Evolutionary conservation across 2,113 vertebrate genomes (phyloP), one percentile per base, ranked within the genome.

Genomic region (Sinosuthora webbiana): DNA sequence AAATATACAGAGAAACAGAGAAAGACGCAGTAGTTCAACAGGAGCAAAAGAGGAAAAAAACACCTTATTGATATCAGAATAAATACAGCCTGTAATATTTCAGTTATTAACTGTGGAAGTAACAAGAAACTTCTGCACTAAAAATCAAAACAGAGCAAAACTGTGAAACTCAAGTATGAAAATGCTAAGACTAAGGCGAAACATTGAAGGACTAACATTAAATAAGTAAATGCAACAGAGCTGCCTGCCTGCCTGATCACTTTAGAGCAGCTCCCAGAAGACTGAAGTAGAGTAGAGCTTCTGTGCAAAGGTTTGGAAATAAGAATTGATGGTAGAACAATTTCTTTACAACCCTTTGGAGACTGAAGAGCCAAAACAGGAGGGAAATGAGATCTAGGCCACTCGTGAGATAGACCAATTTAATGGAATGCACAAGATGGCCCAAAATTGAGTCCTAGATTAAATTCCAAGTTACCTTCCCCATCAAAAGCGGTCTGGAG

Each of bases 261-360:
- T 94, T 92, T 70, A 92, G 63, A 93, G 47, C 42, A 86, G 79
- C 35, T 94, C 95, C 88, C 92, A 80, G 25, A 50, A 93, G 92
- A 86, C 76, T 50, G 15, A 87, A 74, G 76, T 77, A 81, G 70
- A 92, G 45, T 35, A 82, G 25, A 83, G 89, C 68, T 94, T 86
- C 79, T 81, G 80, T 81, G 89, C 52, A 86, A 83, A 60, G 25
- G 50, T 47, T 8, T 86, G 33, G 68, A 93, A 95, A 90, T 81
- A 95, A 87, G 83, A 92, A 92, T 6, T 94, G 89, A 96, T 64
- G 80, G 80, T 87, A 94, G 83, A 94, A 90, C 75, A 93, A 95
- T 91, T 91, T 81, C 69, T 95, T 87, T 84, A 90, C 80, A 84
- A 83, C 52, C 53, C 80, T 94, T 94, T 71, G 35, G 89, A 96